Evolutionary conservation across 2,888 invertebrate species (phyloP).

Genomic region (Acleris laterana): DNA sequence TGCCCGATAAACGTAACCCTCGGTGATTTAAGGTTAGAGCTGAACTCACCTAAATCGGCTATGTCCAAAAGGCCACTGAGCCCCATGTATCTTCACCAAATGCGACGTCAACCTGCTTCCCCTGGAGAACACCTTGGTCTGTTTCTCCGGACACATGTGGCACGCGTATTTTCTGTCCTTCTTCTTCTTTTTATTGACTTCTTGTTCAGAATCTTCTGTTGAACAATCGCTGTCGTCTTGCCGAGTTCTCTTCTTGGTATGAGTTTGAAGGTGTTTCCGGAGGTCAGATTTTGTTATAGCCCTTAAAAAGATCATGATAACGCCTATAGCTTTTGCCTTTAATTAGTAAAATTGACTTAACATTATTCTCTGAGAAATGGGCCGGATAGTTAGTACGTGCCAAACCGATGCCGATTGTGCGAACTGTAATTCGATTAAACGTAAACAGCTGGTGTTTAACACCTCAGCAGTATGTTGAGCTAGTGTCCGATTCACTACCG

Average conservation of each 20-base stretch:
- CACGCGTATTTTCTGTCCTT: constrained; percentile 82
- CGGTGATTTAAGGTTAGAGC: too few relatives aligned
- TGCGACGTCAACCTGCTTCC: constrained; percentile 89
- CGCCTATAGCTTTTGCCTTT: too few relatives aligned
- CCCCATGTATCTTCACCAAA: constrained; percentile 88
- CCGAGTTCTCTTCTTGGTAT: constrained; percentile 56
- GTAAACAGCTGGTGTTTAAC: too few relatives aligned
- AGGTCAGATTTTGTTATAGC: constrained; percentile 86
- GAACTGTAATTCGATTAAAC: too few relatives aligned
- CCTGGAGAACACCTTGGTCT: constrained; percentile 82
- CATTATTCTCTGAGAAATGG: too few relatives aligned
- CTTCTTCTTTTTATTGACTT: constrained; percentile 47
- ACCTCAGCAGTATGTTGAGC: too few relatives aligned
- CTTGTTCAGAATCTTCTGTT: constrained; percentile 52
- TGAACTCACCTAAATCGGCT: constrained; percentile 87
- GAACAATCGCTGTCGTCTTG: constrained; percentile 42
- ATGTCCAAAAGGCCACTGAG: constrained; percentile 90
- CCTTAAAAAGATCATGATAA: constrained; percentile 56
- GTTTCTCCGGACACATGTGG: constrained; percentile 88
- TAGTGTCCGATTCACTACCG: too few relatives aligned
- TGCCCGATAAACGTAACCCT: not conserved
- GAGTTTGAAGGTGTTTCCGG: constrained; percentile 81
- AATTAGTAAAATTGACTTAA: too few relatives aligned
- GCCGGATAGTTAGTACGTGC: too few relatives aligned
- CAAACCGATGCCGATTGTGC: too few relatives aligned